Conservation (phyloP, 2,888 invertebrate species). For the Protonemura montana region DNA sequence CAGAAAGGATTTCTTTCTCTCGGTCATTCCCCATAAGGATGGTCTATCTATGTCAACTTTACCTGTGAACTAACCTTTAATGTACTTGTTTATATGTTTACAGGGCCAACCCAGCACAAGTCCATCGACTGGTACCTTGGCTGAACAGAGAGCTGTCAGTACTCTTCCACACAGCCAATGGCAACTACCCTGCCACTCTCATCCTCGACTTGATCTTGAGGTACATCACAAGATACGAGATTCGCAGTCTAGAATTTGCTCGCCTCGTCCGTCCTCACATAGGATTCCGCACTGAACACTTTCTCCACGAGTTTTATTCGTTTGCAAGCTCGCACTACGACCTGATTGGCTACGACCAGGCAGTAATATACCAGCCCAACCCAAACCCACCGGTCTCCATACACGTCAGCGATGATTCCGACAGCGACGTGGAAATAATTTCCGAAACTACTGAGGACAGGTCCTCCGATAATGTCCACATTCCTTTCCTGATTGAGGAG, state of each 20-base stretch:
- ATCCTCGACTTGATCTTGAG: constrained; percentile 75
- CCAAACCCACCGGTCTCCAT: not conserved
- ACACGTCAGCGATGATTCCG: constrained; percentile 21
- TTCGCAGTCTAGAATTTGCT: constrained; percentile 74
- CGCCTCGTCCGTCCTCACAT: constrained; percentile 74
- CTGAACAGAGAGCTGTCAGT: constrained; percentile 78
- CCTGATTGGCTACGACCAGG: constrained; percentile 68
- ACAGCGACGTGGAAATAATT: constrained; percentile 36
- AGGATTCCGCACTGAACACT: constrained; percentile 76
- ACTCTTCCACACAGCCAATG: not conserved
- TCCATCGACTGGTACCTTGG: constrained; percentile 87
- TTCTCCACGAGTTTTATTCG: constrained; percentile 86
- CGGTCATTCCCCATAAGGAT: no score
- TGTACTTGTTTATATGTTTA: constrained; percentile 53
- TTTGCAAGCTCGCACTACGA: constrained; percentile 89
- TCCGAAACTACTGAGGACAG: not conserved
- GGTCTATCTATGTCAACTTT: not conserved
- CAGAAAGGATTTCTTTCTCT: no score
- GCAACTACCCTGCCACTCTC: constrained; percentile 61
- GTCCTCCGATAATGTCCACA: not conserved
- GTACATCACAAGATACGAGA: constrained; percentile 71
- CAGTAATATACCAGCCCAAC: constrained; percentile 42
- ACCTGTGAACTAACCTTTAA: not conserved
- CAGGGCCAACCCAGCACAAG: constrained; percentile 80
- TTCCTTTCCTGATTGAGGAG: not conserved